Evolutionary conservation across 35 echinoderm and acorn worm species (phyloP).

Genomic region (Eucidaris tribuloides): DNA sequence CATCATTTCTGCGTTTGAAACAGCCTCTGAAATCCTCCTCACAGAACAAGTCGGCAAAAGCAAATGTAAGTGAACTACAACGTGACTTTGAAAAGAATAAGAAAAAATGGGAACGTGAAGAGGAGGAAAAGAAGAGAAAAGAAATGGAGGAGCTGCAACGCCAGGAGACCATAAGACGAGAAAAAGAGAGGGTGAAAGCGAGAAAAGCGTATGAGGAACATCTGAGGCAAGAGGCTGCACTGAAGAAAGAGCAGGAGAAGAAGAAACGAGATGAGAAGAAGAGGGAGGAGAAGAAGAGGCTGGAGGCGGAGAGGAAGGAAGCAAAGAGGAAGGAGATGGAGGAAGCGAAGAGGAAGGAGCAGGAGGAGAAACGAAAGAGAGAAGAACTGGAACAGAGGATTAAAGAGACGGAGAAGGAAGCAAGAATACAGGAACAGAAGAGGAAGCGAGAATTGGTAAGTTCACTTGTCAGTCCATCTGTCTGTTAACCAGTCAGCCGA

Average conservation of each 20-base stretch:
- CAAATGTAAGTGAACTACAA: no score
- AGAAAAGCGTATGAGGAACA: not conserved
- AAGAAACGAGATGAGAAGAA: not conserved
- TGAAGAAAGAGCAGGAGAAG: not conserved
- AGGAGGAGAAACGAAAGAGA: not conserved
- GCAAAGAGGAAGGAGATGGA: not conserved
- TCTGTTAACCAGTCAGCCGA: no score
- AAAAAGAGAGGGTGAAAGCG: not conserved
- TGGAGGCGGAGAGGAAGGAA: constrained; percentile 3
- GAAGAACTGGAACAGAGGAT: not conserved
- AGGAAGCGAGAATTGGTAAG: not conserved
- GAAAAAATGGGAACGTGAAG: no score
- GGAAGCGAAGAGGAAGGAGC: not conserved
- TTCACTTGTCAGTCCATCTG: no score
- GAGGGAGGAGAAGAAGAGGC: constrained; percentile 3
- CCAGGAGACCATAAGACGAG: no score
- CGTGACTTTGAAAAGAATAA: no score
- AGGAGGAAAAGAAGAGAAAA: no score
- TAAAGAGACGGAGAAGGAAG: not conserved
- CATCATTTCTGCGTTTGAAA: no score
- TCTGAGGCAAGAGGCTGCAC: not conserved
- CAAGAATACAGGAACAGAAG: not conserved
- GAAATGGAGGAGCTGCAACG: no score
- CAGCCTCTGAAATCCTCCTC: no score
- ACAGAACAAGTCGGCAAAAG: no score